A percentile compares a stretch with the other conserved stretches of the same genome.
phyloP scores from a whole-genome alignment of 1,140 invertebrate genomes.

The Laodelphax striatellus region DNA sequence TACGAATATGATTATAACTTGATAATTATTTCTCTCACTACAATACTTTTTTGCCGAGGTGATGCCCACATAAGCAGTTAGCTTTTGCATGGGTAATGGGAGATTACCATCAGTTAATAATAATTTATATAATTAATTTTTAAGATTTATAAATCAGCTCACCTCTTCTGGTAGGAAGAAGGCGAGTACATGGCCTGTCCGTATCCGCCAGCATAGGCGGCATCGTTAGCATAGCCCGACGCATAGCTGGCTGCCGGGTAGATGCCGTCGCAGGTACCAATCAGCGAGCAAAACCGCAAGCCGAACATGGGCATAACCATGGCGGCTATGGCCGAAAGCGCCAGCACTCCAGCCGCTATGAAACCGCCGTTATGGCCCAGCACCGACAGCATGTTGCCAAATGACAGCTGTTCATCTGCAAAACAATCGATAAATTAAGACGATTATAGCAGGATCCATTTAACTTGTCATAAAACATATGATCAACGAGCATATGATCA shows the following conservation, averaged over 20 bases:
- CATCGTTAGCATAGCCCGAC: constrained; percentile 7
- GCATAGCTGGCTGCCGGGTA: not conserved
- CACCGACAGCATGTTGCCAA: constrained; percentile 1
- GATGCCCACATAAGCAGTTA: too few species aligned
- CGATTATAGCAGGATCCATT: too few species aligned
- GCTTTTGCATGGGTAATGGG: too few species aligned
- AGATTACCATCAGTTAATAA: too few species aligned
- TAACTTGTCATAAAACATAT: too few species aligned
- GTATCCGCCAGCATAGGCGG: not conserved
- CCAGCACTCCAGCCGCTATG: constrained; percentile 14
- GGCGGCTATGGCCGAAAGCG: constrained; percentile 12
- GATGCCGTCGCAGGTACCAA: constrained; percentile 19
- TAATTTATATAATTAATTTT: too few species aligned
- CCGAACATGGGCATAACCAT: constrained; percentile 21
- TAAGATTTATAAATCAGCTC: too few species aligned
- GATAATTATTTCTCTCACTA: too few species aligned
- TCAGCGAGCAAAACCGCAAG: constrained; percentile 16
- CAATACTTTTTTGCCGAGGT: too few species aligned
- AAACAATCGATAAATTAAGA: too few species aligned
- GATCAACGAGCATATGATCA: too few species aligned
- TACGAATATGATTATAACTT: too few species aligned
- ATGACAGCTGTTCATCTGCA: constrained; percentile 4
- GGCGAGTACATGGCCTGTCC: constrained; percentile 12
- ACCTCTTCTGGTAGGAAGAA: constrained; percentile 20
- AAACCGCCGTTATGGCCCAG: constrained; percentile 15